phyloP scores from a whole-genome alignment of 2,888 invertebrate species.

The Heteropelma amictum region DNA sequence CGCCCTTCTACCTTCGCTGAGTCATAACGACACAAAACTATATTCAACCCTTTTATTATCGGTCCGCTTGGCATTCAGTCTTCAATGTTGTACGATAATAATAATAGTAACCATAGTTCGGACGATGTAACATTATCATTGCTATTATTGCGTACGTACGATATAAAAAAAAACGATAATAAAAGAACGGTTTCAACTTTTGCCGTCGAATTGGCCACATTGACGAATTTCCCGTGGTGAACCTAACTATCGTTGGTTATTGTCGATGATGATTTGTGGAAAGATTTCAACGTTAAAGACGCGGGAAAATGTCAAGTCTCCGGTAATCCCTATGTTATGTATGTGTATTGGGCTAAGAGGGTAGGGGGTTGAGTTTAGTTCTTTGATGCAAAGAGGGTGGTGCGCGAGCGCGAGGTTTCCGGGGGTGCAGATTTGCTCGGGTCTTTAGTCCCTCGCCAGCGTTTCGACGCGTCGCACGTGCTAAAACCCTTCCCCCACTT shows the following conservation, averaged over 20 bases:
- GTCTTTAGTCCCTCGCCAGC: constrained; percentile 75
- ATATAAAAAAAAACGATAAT: too few relatives aligned
- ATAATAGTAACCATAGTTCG: too few relatives aligned
- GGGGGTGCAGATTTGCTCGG: constrained; percentile 71
- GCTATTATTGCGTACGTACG: too few relatives aligned
- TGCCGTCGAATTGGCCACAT: too few relatives aligned
- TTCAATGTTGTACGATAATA: too few relatives aligned
- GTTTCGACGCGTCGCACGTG: constrained; percentile 69
- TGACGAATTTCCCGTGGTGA: too few relatives aligned
- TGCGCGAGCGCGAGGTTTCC: constrained; percentile 74
- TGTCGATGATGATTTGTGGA: constrained; percentile 27
- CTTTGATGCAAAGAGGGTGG: constrained; percentile 57
- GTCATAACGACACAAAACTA: too few relatives aligned
- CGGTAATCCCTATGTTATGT: not conserved
- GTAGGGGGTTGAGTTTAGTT: constrained; percentile 51
- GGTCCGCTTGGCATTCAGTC: not conserved
- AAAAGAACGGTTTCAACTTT: too few relatives aligned
- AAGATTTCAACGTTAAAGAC: constrained; percentile 8
- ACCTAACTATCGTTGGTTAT: not conserved
- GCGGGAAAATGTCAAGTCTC: constrained; percentile 63
- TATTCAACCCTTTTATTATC: constrained; percentile 4
- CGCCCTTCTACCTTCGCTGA: not conserved
- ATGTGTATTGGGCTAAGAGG: too few relatives aligned
- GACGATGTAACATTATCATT: too few relatives aligned
- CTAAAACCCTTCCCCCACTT: constrained; percentile 23